These are phyloP conservation scores for Diplazon laetatorius DNA, from an alignment of 2,888 invertebrate species.

Conservation along the genomic window DNA sequence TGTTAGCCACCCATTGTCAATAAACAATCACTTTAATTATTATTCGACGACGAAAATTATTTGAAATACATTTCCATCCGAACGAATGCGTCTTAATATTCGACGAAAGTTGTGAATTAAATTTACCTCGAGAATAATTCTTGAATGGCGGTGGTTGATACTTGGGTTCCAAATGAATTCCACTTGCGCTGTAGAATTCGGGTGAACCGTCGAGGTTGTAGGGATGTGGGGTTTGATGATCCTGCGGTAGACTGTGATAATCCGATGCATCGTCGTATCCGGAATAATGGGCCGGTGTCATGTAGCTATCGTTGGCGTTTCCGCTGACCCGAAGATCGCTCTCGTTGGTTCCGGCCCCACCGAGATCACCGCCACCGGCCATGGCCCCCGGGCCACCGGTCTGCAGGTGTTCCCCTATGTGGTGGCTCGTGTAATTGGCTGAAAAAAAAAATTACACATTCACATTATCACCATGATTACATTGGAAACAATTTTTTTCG, in stretches of 20 bases:
- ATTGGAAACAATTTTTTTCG: too few species aligned
- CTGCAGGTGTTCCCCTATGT: constrained; percentile 79
- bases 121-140: constrained; percentile 88
- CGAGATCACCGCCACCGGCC: constrained; percentile 75
- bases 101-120: constrained; percentile 33
- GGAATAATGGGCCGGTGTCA: constrained; percentile 80
- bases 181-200: constrained; percentile 89
- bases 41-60: too few species aligned
- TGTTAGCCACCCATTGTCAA: too few species aligned
- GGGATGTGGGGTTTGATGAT: constrained; percentile 83
- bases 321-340: constrained; percentile 76
- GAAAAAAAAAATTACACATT: constrained; percentile 40
- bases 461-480: too few species aligned
- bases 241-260: constrained; percentile 84
- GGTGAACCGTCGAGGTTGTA: constrained; percentile 87
- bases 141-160: constrained; percentile 89
- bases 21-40: too few species aligned
- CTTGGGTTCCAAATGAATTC: constrained; percentile 86
- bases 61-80: too few species aligned
- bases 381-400: constrained; percentile 72
- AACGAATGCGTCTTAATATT: too few species aligned
- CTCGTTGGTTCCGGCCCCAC: constrained; percentile 77
- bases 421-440: constrained; percentile 80
- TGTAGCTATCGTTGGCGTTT: constrained; percentile 77
- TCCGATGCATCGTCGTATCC: constrained; percentile 84